These are phyloP conservation scores for Pseudochirops corinnae DNA, from an alignment of 2,797 vertebrate species.

Conservation along the genomic window DNA sequence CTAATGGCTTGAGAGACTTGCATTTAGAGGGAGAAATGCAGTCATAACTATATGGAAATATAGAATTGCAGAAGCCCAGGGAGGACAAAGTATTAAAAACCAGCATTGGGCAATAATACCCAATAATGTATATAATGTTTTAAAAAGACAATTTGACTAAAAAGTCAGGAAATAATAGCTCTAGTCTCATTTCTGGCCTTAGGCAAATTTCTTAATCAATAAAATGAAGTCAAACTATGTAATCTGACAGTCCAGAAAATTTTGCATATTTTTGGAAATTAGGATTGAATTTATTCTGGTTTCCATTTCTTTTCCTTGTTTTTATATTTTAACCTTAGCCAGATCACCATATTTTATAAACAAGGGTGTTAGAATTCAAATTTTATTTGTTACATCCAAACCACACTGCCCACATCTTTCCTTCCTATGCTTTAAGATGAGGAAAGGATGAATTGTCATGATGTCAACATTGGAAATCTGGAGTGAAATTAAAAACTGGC, in stretches of 20 bases:
- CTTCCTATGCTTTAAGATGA: slow-evolving; percentile 14
- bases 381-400: slow-evolving; percentile 6
- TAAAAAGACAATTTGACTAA: not conserved
- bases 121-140: not conserved
- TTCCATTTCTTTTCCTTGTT: not conserved
- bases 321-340: not conserved
- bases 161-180: not conserved
- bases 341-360: not conserved
- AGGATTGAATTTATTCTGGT: not conserved
- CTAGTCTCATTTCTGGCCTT: not conserved
- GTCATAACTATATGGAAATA: not conserved
- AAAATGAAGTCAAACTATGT: not conserved
- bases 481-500: slow-evolving; percentile 30
- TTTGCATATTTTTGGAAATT: not conserved
- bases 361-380: not conserved
- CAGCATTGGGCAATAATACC: not conserved
- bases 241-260: not conserved
- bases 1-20: not conserved
- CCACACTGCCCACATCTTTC: not conserved
- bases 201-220: not conserved
- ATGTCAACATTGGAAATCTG: slow-evolving; percentile 53
- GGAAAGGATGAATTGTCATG: not conserved
- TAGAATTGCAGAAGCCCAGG: not conserved
- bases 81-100: not conserved
- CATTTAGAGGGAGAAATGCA: not conserved